phyloP scores from a whole-genome alignment of 2,113 vertebrate genomes.

The Cyprinus carpio region DNA sequence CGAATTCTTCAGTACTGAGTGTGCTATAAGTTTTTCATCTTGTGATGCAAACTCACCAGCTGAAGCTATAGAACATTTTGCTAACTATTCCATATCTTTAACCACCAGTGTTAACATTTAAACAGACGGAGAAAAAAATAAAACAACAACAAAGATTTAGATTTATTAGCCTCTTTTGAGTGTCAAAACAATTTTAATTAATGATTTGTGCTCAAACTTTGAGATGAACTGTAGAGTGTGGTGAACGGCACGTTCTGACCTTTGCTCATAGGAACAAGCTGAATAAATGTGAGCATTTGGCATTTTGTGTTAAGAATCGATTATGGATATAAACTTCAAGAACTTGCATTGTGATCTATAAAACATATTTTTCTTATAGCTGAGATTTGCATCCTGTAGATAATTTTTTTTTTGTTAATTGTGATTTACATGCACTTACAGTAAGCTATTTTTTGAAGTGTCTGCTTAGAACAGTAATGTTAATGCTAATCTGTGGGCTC shows the following conservation, averaged over 20 bases:
- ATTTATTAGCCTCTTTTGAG: neutral
- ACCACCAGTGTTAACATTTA: constrained; percentile 7
- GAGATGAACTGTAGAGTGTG: neutral
- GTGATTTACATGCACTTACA: neutral
- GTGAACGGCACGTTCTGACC: constrained; percentile 2
- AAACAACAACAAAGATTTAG: no score
- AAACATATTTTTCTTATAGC: neutral
- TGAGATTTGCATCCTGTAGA: neutral
- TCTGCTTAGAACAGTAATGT: neutral
- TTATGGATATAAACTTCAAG: constrained; percentile 13
- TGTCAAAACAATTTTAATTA: constrained; percentile 18
- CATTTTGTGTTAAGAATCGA: constrained; percentile 34
- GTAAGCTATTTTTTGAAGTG: neutral
- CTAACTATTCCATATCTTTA: neutral
- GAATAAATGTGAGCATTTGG: constrained; percentile 28
- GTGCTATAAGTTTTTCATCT: no score
- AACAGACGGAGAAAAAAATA: neutral
- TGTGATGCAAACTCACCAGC: neutral
- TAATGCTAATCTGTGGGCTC: neutral
- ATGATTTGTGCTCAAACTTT: neutral
- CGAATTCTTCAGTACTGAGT: neutral
- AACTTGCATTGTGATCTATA: constrained; percentile 21
- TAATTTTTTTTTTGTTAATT: neutral
- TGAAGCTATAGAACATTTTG: neutral
- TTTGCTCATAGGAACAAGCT: neutral